phyloP scores from a whole-genome alignment of 2,797 vertebrate genomes.

The Apodemus agrarius region DNA sequence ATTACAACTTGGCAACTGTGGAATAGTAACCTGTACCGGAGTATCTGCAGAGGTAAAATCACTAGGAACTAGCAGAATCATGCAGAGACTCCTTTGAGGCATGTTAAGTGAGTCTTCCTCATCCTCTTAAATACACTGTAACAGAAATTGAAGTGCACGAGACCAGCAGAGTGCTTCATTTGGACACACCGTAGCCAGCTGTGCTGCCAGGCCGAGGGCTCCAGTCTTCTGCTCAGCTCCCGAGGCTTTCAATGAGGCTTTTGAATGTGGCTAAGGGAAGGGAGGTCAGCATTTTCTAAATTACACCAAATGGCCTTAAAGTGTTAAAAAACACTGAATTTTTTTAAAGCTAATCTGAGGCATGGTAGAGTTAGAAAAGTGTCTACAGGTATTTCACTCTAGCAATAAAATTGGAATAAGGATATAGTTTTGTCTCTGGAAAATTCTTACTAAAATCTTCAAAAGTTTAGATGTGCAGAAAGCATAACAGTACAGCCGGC shows the following conservation, averaged over 20 bases:
- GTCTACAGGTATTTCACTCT: slow-evolving; percentile 62
- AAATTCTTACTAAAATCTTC: slow-evolving; percentile 71
- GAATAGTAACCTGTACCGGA: slow-evolving; percentile 81
- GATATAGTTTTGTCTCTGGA: slow-evolving; percentile 73
- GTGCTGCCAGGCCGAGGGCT: slow-evolving; percentile 72
- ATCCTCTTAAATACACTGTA: slow-evolving; percentile 70
- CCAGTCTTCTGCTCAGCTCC: slow-evolving; percentile 58
- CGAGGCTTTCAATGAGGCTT: slow-evolving; percentile 77
- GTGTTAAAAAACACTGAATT: slow-evolving; percentile 64
- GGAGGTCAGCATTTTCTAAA: slow-evolving; percentile 77
- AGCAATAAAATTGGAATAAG: slow-evolving; percentile 63
- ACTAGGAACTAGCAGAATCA: slow-evolving; percentile 79
- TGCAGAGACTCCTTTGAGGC: slow-evolving; percentile 80
- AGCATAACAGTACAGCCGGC: slow-evolving; percentile 81
- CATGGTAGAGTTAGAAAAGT: slow-evolving; percentile 49
- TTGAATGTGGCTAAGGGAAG: slow-evolving; percentile 51
- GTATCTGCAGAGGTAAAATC: slow-evolving; percentile 82
- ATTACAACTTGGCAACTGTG: slow-evolving; percentile 85
- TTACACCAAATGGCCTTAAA: slow-evolving; percentile 75
- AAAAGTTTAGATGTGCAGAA: slow-evolving; percentile 78
- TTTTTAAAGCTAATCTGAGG: slow-evolving; percentile 55
- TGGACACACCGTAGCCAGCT: slow-evolving; percentile 72
- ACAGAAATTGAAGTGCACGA: slow-evolving; percentile 89
- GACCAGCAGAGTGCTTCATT: slow-evolving; percentile 81
- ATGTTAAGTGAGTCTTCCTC: slow-evolving; percentile 81